A percentile compares a stretch with the other conserved stretches of the same genome.
Conservation (phyloP, 1,140 invertebrate species). For the Drosophila asahinai region DNA sequence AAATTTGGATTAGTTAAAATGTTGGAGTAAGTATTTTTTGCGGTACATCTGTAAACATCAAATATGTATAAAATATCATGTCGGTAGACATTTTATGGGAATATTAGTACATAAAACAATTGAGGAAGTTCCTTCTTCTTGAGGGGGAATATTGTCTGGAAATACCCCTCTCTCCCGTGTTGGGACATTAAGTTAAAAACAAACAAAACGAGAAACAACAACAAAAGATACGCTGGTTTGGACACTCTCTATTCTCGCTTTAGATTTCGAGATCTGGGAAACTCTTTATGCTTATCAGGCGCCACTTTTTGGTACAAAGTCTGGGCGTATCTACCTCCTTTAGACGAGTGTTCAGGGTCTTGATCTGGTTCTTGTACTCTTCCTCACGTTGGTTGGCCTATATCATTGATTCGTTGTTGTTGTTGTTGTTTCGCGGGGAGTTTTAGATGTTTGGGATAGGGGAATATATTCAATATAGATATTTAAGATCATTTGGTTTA, state of each 20-base stretch:
- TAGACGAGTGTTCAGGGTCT: constrained; percentile 98
- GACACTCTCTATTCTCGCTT: constrained; percentile 35
- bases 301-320: constrained; percentile 31
- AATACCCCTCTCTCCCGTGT: constrained; percentile 10
- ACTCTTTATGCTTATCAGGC: constrained; percentile 49
- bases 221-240: constrained; percentile 74
- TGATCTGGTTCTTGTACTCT: constrained; percentile 99
- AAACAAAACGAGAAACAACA: constrained; percentile 66
- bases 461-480: constrained; percentile 41
- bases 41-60: constrained; percentile 25
- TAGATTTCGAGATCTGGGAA: constrained; percentile 60
- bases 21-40: constrained; percentile 15
- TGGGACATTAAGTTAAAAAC: constrained; percentile 18
- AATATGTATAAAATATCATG: constrained; percentile 32
- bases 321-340: constrained; percentile 93
- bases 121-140: neutral
- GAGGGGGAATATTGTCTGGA: constrained; percentile 15
- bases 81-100: constrained; percentile 85
- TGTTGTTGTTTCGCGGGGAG: constrained; percentile 44
- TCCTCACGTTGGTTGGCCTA: constrained; percentile 99
- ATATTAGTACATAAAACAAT: constrained; percentile 21
- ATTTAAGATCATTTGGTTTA: constrained; percentile 22
- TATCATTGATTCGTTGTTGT: constrained; percentile 71
- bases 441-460: constrained; percentile 11
- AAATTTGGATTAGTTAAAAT: constrained; percentile 60